Evolutionary conservation across 2,113 vertebrate species (phyloP).

Genomic region (Phrynosoma platyrhinos): DNA sequence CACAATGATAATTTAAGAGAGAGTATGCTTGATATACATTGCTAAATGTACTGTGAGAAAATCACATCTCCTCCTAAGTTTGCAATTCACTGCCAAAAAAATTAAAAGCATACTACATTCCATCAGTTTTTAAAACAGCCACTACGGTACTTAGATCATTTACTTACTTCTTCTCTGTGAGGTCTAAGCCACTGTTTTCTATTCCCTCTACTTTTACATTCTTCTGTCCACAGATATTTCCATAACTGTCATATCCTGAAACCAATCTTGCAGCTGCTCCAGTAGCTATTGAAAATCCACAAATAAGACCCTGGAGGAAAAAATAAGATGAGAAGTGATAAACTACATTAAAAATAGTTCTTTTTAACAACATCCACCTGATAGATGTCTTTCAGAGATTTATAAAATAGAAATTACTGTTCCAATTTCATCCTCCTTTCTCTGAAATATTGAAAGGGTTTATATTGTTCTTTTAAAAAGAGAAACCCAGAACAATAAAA

Average conservation of each 20-base stretch:
- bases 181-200: slow-evolving; percentile 91
- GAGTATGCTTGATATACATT: background rate
- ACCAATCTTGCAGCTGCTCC: slow-evolving; percentile 94
- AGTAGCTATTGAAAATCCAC: slow-evolving; percentile 93
- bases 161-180: slow-evolving; percentile 93
- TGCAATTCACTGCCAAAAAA: slow-evolving; percentile 37
- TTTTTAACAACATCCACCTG: slow-evolving; percentile 59
- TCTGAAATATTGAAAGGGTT: background rate
- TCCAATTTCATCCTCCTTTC: background rate
- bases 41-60: background rate
- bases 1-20: background rate
- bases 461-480: background rate
- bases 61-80: background rate
- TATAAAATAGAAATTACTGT: background rate
- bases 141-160: slow-evolving; percentile 38
- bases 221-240: slow-evolving; percentile 95
- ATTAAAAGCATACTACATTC: slow-evolving; percentile 25
- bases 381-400: slow-evolving; percentile 28
- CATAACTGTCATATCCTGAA: slow-evolving; percentile 97
- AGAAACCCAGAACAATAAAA: background rate
- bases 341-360: slow-evolving; percentile 57
- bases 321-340: slow-evolving; percentile 64
- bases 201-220: slow-evolving; percentile 89
- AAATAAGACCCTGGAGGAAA: slow-evolving; percentile 89
- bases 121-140: slow-evolving; percentile 26